A percentile compares a stretch with the other conserved stretches of the same genome.
Evolutionary conservation across 2,797 vertebrate species (phyloP).

Genomic region (Margarornis squamiger): DNA sequence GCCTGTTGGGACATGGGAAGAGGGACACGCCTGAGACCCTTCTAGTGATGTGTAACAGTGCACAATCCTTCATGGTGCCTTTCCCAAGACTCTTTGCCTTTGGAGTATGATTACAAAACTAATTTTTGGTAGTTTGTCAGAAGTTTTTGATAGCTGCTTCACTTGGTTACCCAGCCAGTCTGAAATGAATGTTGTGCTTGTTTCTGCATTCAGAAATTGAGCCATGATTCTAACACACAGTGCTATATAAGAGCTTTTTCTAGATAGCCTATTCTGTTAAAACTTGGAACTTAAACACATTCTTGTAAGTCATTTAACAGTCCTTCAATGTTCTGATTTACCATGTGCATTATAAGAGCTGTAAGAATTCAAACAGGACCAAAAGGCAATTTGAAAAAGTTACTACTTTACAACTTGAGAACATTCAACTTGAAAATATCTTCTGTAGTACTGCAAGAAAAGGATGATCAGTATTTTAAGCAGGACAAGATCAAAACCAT

Average conservation of each 20-base stretch:
- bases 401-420: not conserved
- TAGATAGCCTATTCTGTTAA: not conserved
- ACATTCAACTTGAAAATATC: not conserved
- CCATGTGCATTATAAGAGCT: not conserved
- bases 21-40: fast-evolving
- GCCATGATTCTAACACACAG: not conserved
- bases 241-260: not conserved
- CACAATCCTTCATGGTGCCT: fast-evolving
- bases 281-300: not conserved
- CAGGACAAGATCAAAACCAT: not conserved
- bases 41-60: not conserved
- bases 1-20: not conserved
- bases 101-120: not conserved
- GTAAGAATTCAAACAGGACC: not conserved
- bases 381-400: not conserved
- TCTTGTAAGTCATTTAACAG: not conserved
- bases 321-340: not conserved
- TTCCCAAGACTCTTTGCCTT: not conserved
- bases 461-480: not conserved
- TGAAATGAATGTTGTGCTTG: not conserved
- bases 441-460: not conserved
- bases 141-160: not conserved
- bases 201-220: not conserved
- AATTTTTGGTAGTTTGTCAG: not conserved
- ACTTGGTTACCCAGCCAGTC: not conserved